Conservation (phyloP, 1,140 invertebrate genomes). For the Caenorhabditis brenneri region DNA sequence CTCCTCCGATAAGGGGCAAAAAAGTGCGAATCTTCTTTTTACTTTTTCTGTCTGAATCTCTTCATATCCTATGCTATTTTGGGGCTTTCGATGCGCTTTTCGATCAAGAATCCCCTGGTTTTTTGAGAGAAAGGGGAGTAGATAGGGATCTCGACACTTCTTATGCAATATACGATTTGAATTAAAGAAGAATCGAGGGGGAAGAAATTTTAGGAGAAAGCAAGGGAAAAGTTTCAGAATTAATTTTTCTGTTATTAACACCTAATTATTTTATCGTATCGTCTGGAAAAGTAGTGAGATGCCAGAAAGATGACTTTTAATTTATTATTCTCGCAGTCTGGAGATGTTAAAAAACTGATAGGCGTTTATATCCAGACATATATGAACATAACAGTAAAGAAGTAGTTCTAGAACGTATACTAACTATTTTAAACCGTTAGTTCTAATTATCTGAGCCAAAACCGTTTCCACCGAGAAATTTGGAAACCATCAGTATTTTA, state of each 20-base stretch:
- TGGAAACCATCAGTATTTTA: no score
- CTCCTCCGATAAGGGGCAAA: neutral
- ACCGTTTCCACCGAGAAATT: no score
- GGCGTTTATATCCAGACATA: no score
- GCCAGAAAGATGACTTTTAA: no score
- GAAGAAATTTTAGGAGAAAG: neutral
- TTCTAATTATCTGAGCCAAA: no score
- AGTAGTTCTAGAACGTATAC: no score
- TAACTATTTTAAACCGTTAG: no score
- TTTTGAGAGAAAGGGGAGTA: neutral
- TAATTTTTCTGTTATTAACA: neutral
- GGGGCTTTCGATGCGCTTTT: neutral
- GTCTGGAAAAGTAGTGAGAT: no score
- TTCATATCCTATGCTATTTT: neutral
- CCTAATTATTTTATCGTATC: neutral
- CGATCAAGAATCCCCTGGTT: neutral
- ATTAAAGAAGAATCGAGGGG: neutral
- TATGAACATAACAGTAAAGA: no score
- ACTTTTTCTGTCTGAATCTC: neutral
- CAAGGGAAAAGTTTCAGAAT: neutral
- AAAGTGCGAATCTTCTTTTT: slow-evolving; percentile 8
- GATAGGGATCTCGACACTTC: slow-evolving; percentile 16
- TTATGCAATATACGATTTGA: neutral
- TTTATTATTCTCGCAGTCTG: no score
- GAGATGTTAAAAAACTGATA: no score